These are phyloP conservation scores for Notarius quadriscutis DNA, from an alignment of 2,113 vertebrate species.

Conservation along the genomic window DNA sequence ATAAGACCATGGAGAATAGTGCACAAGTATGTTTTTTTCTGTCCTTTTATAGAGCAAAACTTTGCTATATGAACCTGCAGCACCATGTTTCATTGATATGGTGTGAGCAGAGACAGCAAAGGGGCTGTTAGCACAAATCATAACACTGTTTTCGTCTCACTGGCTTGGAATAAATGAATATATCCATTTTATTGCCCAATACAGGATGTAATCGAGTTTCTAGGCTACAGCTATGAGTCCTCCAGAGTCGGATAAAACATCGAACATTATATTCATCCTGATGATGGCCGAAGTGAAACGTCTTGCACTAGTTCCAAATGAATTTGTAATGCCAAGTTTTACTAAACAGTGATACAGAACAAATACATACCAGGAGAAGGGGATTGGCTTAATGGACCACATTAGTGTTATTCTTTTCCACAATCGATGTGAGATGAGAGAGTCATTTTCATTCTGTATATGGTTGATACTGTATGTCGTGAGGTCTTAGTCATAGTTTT, in stretches of 20 bases:
- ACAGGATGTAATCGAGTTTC: slow-evolving; percentile 8
- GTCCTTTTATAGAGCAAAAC: neutral
- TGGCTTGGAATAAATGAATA: slow-evolving; percentile 39
- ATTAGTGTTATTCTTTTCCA: neutral
- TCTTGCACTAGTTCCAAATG: neutral
- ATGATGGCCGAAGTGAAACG: neutral
- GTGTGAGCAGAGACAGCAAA: slow-evolving; percentile 17
- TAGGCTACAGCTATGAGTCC: neutral
- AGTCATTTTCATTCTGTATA: neutral
- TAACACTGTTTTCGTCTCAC: slow-evolving; percentile 6
- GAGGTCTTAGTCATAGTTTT: neutral
- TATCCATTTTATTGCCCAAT: slow-evolving; percentile 26
- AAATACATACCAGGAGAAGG: neutral
- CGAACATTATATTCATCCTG: neutral
- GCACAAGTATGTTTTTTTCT: neutral
- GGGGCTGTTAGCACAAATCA: slow-evolving; percentile 26
- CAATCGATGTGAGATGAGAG: neutral
- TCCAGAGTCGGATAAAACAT: slow-evolving; percentile 8
- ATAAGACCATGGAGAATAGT: slow-evolving; percentile 18
- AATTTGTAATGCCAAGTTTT: neutral
- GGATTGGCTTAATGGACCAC: neutral
- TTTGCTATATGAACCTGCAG: neutral
- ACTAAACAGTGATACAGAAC: neutral
- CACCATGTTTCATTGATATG: slow-evolving; percentile 14
- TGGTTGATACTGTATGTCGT: neutral